phyloP scores from a whole-genome alignment of 1,140 invertebrate genomes.

The Hormaphis cornu region DNA sequence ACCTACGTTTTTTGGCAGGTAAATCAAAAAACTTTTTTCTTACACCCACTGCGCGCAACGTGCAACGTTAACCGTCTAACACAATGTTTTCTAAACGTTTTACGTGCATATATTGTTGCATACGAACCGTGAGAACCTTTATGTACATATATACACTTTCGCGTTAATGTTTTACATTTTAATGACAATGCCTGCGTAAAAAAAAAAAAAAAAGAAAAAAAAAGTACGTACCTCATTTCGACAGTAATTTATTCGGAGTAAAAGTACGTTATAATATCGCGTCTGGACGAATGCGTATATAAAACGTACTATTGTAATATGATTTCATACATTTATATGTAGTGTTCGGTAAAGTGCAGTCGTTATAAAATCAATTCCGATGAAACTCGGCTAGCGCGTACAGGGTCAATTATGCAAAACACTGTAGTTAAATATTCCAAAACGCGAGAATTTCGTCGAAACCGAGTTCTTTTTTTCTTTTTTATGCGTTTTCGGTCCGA shows the following conservation, averaged over 20 bases:
- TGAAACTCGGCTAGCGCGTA: not conserved
- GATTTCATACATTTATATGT: not conserved
- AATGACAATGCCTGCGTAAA: not conserved
- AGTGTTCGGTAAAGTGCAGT: not conserved
- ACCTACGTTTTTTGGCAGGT: too few species aligned
- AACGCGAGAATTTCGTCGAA: not conserved
- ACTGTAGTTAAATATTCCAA: not conserved
- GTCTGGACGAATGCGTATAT: not conserved
- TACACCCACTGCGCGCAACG: too few species aligned
- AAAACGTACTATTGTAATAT: not conserved
- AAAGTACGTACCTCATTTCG: not conserved
- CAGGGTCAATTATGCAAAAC: not conserved
- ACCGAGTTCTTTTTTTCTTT: not conserved
- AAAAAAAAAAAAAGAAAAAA: not conserved
- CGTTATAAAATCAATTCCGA: conserved; percentile 3
- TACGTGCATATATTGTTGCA: too few species aligned
- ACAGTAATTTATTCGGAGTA: not conserved
- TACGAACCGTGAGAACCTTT: too few species aligned
- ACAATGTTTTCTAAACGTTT: too few species aligned
- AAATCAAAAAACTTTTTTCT: too few species aligned
- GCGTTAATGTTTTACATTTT: too few species aligned
- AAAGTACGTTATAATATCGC: not conserved
- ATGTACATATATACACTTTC: too few species aligned
- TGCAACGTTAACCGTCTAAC: too few species aligned
- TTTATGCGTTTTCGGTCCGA: conserved; percentile 5